Percentiles rank a stretch among this genome's conserved stretches.
Conservation (phyloP, 2,797 vertebrate genomes). For the Acanthurus lineatus region DNA sequence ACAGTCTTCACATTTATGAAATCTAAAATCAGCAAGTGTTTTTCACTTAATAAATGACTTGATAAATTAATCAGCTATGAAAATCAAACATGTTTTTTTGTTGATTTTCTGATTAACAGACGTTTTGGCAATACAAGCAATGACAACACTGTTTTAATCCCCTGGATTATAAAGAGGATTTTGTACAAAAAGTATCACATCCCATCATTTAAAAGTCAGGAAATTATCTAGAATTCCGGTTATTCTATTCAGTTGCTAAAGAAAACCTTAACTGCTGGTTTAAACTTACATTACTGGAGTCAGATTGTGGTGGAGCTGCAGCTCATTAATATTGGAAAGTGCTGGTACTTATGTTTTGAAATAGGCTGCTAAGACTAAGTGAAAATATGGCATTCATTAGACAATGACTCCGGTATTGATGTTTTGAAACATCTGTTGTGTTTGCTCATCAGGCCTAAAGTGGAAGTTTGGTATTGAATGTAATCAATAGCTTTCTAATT, state of each 20-base stretch:
- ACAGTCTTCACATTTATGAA: not conserved
- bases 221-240: not conserved
- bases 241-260: slow-evolving; percentile 3
- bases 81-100: not conserved
- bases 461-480: slow-evolving; percentile 68
- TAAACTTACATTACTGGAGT: slow-evolving; percentile 9
- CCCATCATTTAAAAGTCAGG: not conserved
- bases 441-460: slow-evolving; percentile 64
- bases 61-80: not conserved
- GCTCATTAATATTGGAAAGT: slow-evolving; percentile 51
- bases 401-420: slow-evolving; percentile 65
- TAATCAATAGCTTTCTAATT: slow-evolving; percentile 83
- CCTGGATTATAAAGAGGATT: not conserved
- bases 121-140: not conserved
- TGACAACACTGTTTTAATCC: not conserved
- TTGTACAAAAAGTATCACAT: not conserved
- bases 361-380: slow-evolving; percentile 48
- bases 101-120: not conserved
- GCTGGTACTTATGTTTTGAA: slow-evolving; percentile 45
- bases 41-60: not conserved
- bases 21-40: not conserved
- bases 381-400: slow-evolving; percentile 68
- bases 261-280: slow-evolving; percentile 13
- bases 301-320: not conserved
- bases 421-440: slow-evolving; percentile 75